Conservation (phyloP, 2,888 invertebrate genomes). For the Dryocosmus kuriphilus region DNA sequence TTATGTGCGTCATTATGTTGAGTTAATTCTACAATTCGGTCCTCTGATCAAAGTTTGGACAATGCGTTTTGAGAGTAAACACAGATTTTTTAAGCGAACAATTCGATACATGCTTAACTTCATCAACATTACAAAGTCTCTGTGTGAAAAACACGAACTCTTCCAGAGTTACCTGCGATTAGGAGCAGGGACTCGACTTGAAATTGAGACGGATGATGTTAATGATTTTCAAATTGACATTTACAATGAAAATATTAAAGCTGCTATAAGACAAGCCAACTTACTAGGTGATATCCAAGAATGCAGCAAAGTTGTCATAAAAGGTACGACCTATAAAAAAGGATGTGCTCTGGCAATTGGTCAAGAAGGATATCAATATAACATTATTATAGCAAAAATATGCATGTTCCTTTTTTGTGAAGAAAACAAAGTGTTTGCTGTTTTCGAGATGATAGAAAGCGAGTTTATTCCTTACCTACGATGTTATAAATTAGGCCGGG, state of each 20-base stretch:
- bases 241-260: conserved; percentile 29
- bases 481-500: not conserved
- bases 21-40: conserved; percentile 53
- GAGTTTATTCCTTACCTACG: not conserved
- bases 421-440: not conserved
- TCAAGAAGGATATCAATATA: conserved; percentile 45
- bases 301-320: conserved; percentile 44
- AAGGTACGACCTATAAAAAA: conserved; percentile 48
- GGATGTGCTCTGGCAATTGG: conserved; percentile 43
- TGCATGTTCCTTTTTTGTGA: conserved; percentile 34
- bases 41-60: conserved; percentile 58
- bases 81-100: conserved; percentile 59
- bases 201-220: not conserved
- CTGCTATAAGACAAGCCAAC: not conserved
- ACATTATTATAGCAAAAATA: conserved; percentile 47
- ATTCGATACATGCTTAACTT: conserved; percentile 22
- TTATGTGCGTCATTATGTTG: conserved; percentile 52
- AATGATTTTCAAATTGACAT: not conserved
- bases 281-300: conserved; percentile 18
- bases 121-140: not conserved
- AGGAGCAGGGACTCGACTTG: not conserved
- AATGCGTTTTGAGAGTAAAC: conserved; percentile 62
- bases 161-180: too few relatives aligned
- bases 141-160: too few relatives aligned
- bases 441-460: not conserved